Conservation (phyloP, 2,797 vertebrate genomes). For the Eurystomus glaucurus region DNA sequence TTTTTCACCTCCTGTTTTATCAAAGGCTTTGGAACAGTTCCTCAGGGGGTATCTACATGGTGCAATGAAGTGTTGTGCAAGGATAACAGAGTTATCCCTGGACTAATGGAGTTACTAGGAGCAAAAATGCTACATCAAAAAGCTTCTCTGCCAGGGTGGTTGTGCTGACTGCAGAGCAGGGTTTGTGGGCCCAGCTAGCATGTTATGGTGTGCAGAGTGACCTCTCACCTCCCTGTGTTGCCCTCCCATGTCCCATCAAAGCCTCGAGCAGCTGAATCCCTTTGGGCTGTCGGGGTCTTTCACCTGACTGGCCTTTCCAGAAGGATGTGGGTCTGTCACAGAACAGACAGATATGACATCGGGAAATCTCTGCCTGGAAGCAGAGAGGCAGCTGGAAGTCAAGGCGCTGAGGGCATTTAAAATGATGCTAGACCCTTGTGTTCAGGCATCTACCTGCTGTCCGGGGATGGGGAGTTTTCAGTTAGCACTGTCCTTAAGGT, state of each 20-base stretch:
- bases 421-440: neutral
- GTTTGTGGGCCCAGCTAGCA: neutral
- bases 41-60: neutral
- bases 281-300: accelerated
- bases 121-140: slow-evolving; percentile 12
- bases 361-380: neutral
- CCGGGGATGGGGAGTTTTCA: neutral
- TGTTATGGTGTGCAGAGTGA: neutral
- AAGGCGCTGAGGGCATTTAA: neutral
- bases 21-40: slow-evolving; percentile 29
- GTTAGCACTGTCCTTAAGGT: neutral
- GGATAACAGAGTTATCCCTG: slow-evolving; percentile 30
- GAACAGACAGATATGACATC: neutral
- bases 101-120: slow-evolving; percentile 27
- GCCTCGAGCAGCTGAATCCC: neutral
- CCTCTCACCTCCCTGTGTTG: neutral
- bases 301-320: neutral
- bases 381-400: neutral
- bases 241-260: neutral
- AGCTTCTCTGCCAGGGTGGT: neutral
- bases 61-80: slow-evolving; percentile 31
- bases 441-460: neutral
- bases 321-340: neutral
- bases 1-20: slow-evolving; percentile 1
- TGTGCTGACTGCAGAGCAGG: neutral